Percentiles rank a stretch among this genome's conserved stretches.
These are phyloP conservation scores for Schizotus pectinicornis DNA, from an alignment of 2,888 invertebrate genomes.

Conservation along the genomic window DNA sequence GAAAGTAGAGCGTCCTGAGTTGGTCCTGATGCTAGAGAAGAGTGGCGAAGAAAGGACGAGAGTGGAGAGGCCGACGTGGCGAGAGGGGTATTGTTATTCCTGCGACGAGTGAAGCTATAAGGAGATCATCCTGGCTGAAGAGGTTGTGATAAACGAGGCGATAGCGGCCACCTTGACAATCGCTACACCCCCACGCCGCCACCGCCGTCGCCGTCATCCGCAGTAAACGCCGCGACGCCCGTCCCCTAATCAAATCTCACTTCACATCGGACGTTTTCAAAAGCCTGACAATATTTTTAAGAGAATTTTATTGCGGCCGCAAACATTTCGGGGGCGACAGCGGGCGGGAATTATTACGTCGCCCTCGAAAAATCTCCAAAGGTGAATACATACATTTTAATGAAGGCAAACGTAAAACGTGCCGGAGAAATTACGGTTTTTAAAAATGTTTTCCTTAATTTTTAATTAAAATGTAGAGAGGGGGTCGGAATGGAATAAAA, in stretches of 20 bases:
- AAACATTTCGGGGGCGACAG: neutral
- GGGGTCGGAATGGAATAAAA: neutral
- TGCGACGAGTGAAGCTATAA: constrained; percentile 42
- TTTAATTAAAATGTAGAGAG: constrained; percentile 23
- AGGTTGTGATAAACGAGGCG: constrained; percentile 50
- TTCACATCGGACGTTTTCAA: constrained; percentile 1
- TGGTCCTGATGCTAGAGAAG: constrained; percentile 22
- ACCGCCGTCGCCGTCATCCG: constrained; percentile 1
- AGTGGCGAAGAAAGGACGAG: constrained; percentile 18
- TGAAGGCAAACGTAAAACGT: constrained; percentile 5
- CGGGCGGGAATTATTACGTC: constrained; percentile 9
- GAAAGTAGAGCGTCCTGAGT: constrained; percentile 18
- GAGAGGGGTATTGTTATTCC: constrained; percentile 47
- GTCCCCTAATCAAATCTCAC: constrained; percentile 24
- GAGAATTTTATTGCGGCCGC: neutral
- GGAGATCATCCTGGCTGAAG: constrained; percentile 47
- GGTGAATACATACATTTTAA: constrained; percentile 24
- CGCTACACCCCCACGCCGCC: constrained; percentile 13
- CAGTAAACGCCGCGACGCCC: neutral
- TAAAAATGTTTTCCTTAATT: constrained; percentile 14
- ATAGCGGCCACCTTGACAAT: constrained; percentile 35
- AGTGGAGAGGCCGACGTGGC: constrained; percentile 14
- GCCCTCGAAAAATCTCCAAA: constrained; percentile 1
- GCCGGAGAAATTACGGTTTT: constrained; percentile 4
- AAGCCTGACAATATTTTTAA: constrained; percentile 3